phyloP scores from a whole-genome alignment of 1,140 invertebrate genomes.

The Ostrea denselamellosa region DNA sequence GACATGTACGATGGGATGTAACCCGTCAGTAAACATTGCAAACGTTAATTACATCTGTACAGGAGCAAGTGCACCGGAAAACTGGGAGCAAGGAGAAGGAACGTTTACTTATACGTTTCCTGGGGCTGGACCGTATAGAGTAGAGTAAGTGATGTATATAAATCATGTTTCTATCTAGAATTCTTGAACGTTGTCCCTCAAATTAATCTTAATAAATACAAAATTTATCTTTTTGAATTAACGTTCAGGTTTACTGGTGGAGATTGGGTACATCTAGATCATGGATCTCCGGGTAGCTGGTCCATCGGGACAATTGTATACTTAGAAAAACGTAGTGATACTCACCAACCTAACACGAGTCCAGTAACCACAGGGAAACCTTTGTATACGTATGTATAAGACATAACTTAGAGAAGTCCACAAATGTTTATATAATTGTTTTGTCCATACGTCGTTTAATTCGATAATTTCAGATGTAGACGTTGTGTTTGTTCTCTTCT shows the following conservation, averaged over 20 bases:
- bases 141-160: neutral
- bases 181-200: neutral
- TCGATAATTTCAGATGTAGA: too few species aligned
- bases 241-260: neutral
- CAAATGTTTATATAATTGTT: too few species aligned
- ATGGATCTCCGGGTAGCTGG: neutral
- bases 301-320: neutral
- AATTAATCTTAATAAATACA: neutral
- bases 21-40: neutral
- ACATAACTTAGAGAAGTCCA: too few species aligned
- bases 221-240: neutral
- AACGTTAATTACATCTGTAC: neutral
- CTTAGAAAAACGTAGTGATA: neutral
- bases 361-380: neutral
- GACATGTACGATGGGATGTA: neutral
- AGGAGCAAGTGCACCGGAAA: neutral
- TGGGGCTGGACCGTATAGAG: neutral
- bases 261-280: neutral
- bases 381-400: neutral
- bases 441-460: too few species aligned
- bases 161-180: neutral
- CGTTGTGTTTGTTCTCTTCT: too few species aligned
- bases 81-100: slow-evolving; percentile 3
- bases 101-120: neutral
- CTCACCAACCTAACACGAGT: neutral